These are phyloP conservation scores for Drosophila melanosoma DNA, from an alignment of 2,888 invertebrate genomes.

Conservation along the genomic window DNA sequence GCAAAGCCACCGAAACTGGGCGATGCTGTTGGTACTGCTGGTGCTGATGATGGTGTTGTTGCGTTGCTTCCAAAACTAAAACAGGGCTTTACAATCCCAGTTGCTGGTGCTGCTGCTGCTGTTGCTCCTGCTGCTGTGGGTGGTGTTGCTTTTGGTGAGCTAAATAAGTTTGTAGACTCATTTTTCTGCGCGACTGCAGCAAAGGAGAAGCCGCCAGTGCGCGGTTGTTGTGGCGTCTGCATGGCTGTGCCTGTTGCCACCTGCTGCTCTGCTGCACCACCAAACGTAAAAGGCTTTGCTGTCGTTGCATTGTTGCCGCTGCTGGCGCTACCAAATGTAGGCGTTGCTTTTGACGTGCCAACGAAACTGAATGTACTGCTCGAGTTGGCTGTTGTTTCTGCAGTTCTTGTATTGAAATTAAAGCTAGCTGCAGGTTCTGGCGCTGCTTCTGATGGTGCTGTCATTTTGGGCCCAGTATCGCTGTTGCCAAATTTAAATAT, in stretches of 20 bases:
- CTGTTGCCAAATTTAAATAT: slow-evolving; percentile 37
- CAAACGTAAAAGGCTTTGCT: slow-evolving; percentile 50
- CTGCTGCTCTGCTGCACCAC: slow-evolving; percentile 27
- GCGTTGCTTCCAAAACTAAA: slow-evolving; percentile 58
- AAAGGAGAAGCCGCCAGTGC: slow-evolving; percentile 60
- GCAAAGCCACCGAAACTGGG: slow-evolving; percentile 45
- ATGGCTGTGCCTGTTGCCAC: slow-evolving; percentile 1
- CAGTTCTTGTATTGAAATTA: slow-evolving; percentile 14
- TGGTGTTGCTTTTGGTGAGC: slow-evolving; percentile 15
- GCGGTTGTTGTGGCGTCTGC: slow-evolving; percentile 6
- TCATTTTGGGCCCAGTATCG: neutral
- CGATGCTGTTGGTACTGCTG: slow-evolving; percentile 5
- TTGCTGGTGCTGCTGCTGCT: neutral
- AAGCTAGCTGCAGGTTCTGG: slow-evolving; percentile 1
- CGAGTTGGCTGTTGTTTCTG: neutral
- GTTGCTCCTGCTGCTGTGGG: neutral
- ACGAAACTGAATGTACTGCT: slow-evolving; percentile 24
- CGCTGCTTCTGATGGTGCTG: slow-evolving; percentile 1
- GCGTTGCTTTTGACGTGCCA: slow-evolving; percentile 12
- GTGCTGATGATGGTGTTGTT: neutral
- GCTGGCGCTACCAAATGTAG: slow-evolving; percentile 37
- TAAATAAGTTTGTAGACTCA: slow-evolving; percentile 55
- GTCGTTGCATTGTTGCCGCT: slow-evolving; percentile 19
- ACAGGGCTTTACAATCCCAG: slow-evolving; percentile 46
- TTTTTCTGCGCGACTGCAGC: slow-evolving; percentile 31